Conservation (phyloP, 2,888 invertebrate species). For the Anagyrus pseudococci region DNA sequence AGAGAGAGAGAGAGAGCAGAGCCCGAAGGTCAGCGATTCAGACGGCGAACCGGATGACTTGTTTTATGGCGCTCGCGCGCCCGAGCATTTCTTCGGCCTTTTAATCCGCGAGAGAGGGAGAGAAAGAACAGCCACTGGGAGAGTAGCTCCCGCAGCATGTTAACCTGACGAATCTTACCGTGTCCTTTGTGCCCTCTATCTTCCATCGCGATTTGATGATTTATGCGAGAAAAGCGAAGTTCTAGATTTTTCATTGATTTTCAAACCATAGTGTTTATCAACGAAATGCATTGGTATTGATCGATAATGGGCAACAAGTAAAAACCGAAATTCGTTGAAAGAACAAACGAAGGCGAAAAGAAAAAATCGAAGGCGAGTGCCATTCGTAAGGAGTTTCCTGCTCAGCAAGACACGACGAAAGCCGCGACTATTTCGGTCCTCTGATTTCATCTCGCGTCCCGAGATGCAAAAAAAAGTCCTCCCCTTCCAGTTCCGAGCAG, state of each 20-base stretch:
- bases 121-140: not conserved
- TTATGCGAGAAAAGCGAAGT: not conserved
- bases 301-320: no score
- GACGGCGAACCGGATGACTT: slow-evolving; percentile 40
- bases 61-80: slow-evolving; percentile 25
- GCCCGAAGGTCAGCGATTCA: slow-evolving; percentile 41
- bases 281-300: no score
- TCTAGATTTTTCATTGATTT: no score
- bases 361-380: not conserved
- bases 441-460: slow-evolving; percentile 27
- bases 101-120: slow-evolving; percentile 18
- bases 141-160: not conserved
- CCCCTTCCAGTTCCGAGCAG: no score
- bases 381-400: no score
- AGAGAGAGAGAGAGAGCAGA: not conserved
- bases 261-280: no score
- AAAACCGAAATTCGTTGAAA: no score
- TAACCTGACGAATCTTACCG: not conserved
- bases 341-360: not conserved
- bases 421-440: slow-evolving; percentile 18
- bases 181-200: not conserved
- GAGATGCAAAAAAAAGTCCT: not conserved
- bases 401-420: no score
- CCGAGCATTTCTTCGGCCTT: slow-evolving; percentile 9
- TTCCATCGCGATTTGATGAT: not conserved